A percentile compares a stretch with the other conserved stretches of the same genome.
These are phyloP conservation scores for Isaurus tuberculatus DNA, from an alignment of 92 coral and sea anemone species.

Conservation along the genomic window DNA sequence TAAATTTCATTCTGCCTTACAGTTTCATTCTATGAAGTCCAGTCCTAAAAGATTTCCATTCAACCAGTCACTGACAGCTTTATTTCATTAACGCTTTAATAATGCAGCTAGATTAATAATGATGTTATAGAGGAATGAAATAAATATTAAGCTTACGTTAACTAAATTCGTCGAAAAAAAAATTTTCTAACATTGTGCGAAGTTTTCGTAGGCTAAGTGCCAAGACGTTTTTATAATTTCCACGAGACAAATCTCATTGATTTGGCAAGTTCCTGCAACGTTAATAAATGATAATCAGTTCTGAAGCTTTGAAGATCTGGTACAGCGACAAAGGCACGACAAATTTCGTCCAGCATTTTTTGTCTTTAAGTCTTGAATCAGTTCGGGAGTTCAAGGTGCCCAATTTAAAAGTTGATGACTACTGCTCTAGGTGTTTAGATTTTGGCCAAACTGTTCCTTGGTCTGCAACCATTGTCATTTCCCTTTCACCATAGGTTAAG, in stretches of 20 bases:
- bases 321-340: not conserved
- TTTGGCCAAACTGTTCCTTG: not conserved
- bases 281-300: not conserved
- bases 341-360: not conserved
- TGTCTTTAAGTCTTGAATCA: not conserved
- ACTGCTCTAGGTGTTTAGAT: not conserved
- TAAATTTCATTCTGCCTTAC: too few relatives aligned
- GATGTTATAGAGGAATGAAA: too few relatives aligned
- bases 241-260: not conserved
- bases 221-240: not conserved
- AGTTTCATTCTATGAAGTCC: too few relatives aligned
- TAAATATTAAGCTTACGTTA: too few relatives aligned
- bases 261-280: not conserved
- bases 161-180: too few relatives aligned
- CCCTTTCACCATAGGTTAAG: not conserved
- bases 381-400: not conserved
- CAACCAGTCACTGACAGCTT: too few relatives aligned
- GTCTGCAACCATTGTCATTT: not conserved
- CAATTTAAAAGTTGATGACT: not conserved
- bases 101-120: too few relatives aligned
- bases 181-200: not conserved
- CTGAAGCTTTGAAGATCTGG: not conserved
- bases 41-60: too few relatives aligned
- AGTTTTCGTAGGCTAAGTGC: not conserved
- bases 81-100: too few relatives aligned